Conservation (phyloP, 2,797 vertebrate genomes). For the Paedocypris micromegethes region DNA sequence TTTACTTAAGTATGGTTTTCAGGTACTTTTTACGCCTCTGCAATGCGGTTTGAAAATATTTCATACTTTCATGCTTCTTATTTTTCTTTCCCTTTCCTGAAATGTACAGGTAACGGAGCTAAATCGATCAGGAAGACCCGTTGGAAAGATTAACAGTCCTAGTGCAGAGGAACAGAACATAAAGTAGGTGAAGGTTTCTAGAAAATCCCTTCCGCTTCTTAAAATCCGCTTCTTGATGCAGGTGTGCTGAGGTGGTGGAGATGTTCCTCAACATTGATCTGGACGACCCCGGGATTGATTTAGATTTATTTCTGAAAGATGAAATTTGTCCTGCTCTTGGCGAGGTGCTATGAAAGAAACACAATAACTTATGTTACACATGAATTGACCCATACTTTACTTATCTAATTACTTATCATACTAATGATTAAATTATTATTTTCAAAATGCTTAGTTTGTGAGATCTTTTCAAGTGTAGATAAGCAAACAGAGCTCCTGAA, state of each 20-base stretch:
- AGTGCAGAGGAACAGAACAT: conserved; percentile 66
- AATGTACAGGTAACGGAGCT: conserved; percentile 71
- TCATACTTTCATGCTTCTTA: not conserved
- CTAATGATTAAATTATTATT: too few species aligned
- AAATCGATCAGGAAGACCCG: conserved; percentile 71
- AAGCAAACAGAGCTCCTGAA: too few species aligned
- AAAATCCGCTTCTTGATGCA: conserved; percentile 45
- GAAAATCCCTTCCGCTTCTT: not conserved
- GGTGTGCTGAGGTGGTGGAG: conserved; percentile 76
- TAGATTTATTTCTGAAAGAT: conserved; percentile 76
- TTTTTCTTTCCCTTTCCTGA: not conserved
- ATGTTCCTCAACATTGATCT: conserved; percentile 82
- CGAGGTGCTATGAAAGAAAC: conserved; percentile 23
- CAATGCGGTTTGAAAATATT: not conserved
- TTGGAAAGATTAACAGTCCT: conserved; percentile 65
- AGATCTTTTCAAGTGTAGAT: too few species aligned
- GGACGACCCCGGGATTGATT: conserved; percentile 74
- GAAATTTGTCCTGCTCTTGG: conserved; percentile 67
- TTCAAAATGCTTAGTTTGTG: too few species aligned
- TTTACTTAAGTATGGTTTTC: too few species aligned
- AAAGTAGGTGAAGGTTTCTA: conserved; percentile 56
- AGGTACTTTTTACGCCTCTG: too few species aligned
- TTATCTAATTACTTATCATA: too few species aligned
- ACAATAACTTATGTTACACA: not conserved
- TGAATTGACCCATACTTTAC: too few species aligned